phyloP scores from a whole-genome alignment of 2,888 invertebrate genomes.

The Ommatoiulus sabulosus region DNA sequence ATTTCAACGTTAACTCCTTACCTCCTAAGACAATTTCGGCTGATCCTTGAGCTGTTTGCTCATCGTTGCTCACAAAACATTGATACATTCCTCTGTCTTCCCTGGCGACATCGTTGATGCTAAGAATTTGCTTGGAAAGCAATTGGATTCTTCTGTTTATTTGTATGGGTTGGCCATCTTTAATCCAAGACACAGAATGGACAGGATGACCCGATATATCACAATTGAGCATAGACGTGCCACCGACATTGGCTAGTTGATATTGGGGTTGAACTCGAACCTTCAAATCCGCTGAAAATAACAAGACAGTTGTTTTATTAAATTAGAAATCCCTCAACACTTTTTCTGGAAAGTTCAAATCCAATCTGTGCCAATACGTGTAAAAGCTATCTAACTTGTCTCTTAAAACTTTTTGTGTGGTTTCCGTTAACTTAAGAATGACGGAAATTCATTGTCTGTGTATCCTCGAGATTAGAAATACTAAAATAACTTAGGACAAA shows the following conservation, averaged over 20 bases:
- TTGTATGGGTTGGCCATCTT: conserved; percentile 84
- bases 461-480: not conserved
- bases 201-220: conserved; percentile 76
- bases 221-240: conserved; percentile 66
- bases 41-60: conserved; percentile 58
- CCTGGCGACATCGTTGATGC: conserved; percentile 64
- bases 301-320: conserved; percentile 13
- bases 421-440: not conserved
- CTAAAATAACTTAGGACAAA: not conserved
- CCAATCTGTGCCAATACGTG: not conserved
- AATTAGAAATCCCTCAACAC: conserved; percentile 26
- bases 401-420: not conserved
- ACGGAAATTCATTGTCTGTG: not conserved
- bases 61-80: conserved; percentile 63
- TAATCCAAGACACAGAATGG: conserved; percentile 90
- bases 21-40: conserved; percentile 59
- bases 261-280: conserved; percentile 58
- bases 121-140: conserved; percentile 61
- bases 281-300: conserved; percentile 56
- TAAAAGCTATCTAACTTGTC: not conserved
- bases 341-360: not conserved
- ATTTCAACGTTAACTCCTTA: not conserved
- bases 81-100: conserved; percentile 68
- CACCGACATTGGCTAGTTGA: conserved; percentile 64
- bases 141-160: conserved; percentile 48